Evolutionary conservation across 2,888 invertebrate species (phyloP), one percentile per base, ranked within the genome.

Genomic region (Philereme vetulata): DNA sequence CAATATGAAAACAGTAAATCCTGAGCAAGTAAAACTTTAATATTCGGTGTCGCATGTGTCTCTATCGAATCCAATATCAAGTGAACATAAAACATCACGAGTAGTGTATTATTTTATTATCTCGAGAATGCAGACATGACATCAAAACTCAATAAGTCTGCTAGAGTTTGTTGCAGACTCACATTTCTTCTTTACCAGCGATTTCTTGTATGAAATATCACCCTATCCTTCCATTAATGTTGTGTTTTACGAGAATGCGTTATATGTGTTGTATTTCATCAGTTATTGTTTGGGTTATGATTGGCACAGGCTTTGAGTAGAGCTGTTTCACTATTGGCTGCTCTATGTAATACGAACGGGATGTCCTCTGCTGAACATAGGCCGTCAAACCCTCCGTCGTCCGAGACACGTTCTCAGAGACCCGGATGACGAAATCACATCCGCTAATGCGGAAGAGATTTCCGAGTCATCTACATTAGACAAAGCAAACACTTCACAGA

Each of bases 111-210:
- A 84, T 86, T 86, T 86, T 87, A 88, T 84, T 83, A 87, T 80
- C 75, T 75, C 74, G 78, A 80, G 81, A 84, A 82, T 82, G 76
- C 76, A 83, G 80, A 79, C 81, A 81, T 79, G 85, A 85, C 84
- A 86, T 89, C 84, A 87, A 85, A 88, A 86, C 84, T 85, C 88
- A 84, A 89, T 88, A 80, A 82, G 78, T 81, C 76, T 78, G 74
- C 82, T 84, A 84, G 81, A 83, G 53, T 85, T 84, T 84, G 81
- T 82, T 85, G 21, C 57, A 51, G 40, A 54, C 52, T 54, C 52
- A 34, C 51, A 49, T 61, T 61, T 49, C 60, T 45, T 46, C 53
- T 54, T 5, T 7, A 44, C 44, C 46, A 47, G 53, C 61, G 61
- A 57, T 62, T 62, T 50, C 52, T 46, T 53, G 61, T 56, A 46